Conservation (phyloP, 2,113 vertebrate genomes). For the Sinocyclocheilus grahami region DNA sequence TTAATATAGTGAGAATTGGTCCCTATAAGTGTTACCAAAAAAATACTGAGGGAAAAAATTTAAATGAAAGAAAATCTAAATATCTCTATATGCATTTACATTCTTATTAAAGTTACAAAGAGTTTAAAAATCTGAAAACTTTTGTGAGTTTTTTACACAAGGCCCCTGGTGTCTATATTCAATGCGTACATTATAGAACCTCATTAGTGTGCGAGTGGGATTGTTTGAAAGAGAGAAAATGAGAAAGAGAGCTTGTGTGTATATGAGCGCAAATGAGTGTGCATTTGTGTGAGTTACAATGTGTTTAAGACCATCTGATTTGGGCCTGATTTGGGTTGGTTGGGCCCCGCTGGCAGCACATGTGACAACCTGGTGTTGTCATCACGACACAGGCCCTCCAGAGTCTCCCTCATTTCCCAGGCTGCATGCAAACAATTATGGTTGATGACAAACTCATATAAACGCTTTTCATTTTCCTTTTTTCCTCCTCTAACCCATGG, state of each 20-base stretch:
- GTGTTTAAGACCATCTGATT: constrained; percentile 24
- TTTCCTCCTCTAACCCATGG: constrained; percentile 19
- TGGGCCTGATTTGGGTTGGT: constrained; percentile 14
- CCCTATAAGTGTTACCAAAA: no score
- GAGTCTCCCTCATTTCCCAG: constrained; percentile 33
- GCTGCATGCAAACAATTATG: constrained; percentile 44
- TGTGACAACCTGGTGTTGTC: constrained; percentile 42
- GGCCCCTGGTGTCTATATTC: constrained; percentile 22
- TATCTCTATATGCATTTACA: neutral
- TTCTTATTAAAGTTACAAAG: neutral
- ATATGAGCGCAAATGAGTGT: constrained; percentile 32
- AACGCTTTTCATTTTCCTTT: constrained; percentile 20
- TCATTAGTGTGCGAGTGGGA: constrained; percentile 5
- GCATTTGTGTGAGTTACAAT: constrained; percentile 21
- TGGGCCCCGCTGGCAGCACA: constrained; percentile 22
- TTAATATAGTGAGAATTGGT: no score
- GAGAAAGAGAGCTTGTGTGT: constrained; percentile 1
- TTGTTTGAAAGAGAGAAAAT: constrained; percentile 1
- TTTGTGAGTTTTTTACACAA: neutral
- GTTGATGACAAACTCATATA: constrained; percentile 44
- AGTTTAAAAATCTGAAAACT: neutral
- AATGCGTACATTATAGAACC: constrained; percentile 18
- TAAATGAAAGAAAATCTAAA: no score
- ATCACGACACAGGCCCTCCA: constrained; percentile 39
- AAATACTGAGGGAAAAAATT: no score